These are phyloP conservation scores for Ancistrus triradiatus DNA, from an alignment of 2,113 vertebrate genomes.

Conservation along the genomic window DNA sequence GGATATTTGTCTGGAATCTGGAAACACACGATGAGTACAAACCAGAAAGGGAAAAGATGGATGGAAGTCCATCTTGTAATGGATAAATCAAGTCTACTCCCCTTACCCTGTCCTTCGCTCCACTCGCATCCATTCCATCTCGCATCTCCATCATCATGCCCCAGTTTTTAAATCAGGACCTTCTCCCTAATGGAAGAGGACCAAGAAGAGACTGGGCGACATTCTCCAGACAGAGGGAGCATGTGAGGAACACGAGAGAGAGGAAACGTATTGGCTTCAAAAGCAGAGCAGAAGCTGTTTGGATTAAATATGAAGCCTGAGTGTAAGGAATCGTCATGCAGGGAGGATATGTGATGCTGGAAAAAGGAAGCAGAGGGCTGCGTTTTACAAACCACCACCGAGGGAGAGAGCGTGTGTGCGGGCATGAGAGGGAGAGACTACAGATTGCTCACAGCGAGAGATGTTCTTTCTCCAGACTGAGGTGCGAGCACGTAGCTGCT, in stretches of 20 bases:
- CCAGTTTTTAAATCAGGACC: not conserved
- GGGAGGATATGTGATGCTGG: conserved; percentile 18
- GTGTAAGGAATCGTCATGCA: conserved; percentile 14
- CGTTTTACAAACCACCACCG: conserved; percentile 67
- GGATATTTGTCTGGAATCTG: no score
- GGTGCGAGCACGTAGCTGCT: conserved; percentile 37
- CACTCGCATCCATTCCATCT: not conserved
- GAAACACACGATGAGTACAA: no score
- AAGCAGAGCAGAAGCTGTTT: not conserved
- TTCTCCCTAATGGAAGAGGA: not conserved
- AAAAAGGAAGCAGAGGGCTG: conserved; percentile 51
- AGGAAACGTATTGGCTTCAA: not conserved
- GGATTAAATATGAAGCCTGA: not conserved
- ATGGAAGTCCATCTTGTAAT: no score
- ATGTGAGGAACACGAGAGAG: not conserved
- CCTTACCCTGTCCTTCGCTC: not conserved
- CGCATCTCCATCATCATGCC: not conserved
- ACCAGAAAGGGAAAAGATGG: no score
- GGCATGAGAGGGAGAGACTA: conserved; percentile 45
- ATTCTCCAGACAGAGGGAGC: not conserved
- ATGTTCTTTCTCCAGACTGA: conserved; percentile 56
- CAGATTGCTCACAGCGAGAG: conserved; percentile 69
- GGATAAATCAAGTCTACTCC: no score
- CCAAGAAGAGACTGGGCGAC: not conserved
- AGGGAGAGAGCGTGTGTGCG: conserved; percentile 26